Conservation (phyloP, 2,113 vertebrate genomes). For the Tauraco erythrolophus region DNA sequence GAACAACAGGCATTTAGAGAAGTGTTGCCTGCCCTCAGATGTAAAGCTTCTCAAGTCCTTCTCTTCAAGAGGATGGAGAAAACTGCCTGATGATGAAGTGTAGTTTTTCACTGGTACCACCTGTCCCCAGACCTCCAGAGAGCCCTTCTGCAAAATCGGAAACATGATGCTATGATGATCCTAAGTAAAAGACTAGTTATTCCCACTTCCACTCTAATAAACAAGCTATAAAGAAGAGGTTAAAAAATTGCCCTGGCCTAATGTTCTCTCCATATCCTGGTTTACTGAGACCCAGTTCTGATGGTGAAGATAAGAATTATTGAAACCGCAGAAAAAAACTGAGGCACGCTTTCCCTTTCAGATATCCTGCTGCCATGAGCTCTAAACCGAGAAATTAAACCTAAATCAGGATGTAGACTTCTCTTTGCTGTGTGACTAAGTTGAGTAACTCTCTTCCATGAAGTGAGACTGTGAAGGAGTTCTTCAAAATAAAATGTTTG, state of each 20-base stretch:
- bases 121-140: background rate
- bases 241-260: background rate
- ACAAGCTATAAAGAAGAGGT: background rate
- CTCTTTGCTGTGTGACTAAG: conserved; percentile 51
- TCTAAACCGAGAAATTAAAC: conserved; percentile 47
- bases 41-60: background rate
- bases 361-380: background rate
- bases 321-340: background rate
- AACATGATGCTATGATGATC: background rate
- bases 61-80: background rate
- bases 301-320: background rate
- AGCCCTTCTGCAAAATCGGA: background rate
- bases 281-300: background rate
- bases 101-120: background rate
- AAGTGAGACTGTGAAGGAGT: conserved; percentile 56
- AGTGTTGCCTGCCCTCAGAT: background rate
- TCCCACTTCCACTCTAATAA: background rate
- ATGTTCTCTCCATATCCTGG: background rate
- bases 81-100: background rate
- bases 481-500: conserved; percentile 64
- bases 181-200: background rate
- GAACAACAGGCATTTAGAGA: background rate
- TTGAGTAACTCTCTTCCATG: conserved; percentile 28
- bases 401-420: conserved; percentile 45
- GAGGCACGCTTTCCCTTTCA: background rate